These are phyloP conservation scores for Diachrysia chrysitis DNA, from an alignment of 2,888 invertebrate species.

Conservation along the genomic window DNA sequence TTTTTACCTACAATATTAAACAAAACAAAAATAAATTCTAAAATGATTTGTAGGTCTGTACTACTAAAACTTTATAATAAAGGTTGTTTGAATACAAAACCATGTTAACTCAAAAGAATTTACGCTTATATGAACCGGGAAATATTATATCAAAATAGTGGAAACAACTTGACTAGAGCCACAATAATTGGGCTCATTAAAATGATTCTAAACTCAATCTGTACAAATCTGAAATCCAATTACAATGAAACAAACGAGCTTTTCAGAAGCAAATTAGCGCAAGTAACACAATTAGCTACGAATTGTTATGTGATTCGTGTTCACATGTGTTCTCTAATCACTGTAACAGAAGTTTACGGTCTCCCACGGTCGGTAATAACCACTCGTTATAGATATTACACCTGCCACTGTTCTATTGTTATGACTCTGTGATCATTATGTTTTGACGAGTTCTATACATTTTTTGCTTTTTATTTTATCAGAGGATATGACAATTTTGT, in stretches of 20 bases:
- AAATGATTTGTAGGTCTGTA: too few relatives aligned
- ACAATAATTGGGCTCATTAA: not conserved
- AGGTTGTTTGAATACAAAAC: too few relatives aligned
- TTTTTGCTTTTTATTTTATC: not conserved
- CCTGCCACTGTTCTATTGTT: slow-evolving; percentile 38
- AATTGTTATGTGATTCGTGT: slow-evolving; percentile 52
- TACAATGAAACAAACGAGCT: slow-evolving; percentile 17
- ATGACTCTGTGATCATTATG: slow-evolving; percentile 26
- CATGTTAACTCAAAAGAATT: too few relatives aligned
- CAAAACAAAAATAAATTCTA: too few relatives aligned
- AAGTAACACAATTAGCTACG: slow-evolving; percentile 38
- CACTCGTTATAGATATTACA: slow-evolving; percentile 55
- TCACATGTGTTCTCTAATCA: slow-evolving; percentile 61
- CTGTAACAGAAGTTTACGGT: slow-evolving; percentile 51
- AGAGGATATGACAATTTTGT: not conserved
- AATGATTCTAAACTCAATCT: not conserved
- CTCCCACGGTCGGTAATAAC: slow-evolving; percentile 54
- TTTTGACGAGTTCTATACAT: slow-evolving; percentile 11
- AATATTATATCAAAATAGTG: not conserved
- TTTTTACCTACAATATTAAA: too few relatives aligned
- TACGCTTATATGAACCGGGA: too few relatives aligned
- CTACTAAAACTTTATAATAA: too few relatives aligned
- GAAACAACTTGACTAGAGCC: not conserved
- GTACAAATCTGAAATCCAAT: slow-evolving; percentile 16
- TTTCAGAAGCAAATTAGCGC: slow-evolving; percentile 38